Evolutionary conservation across 2,888 invertebrate species (phyloP).

Genomic region (Lasioglossum leucozonium): DNA sequence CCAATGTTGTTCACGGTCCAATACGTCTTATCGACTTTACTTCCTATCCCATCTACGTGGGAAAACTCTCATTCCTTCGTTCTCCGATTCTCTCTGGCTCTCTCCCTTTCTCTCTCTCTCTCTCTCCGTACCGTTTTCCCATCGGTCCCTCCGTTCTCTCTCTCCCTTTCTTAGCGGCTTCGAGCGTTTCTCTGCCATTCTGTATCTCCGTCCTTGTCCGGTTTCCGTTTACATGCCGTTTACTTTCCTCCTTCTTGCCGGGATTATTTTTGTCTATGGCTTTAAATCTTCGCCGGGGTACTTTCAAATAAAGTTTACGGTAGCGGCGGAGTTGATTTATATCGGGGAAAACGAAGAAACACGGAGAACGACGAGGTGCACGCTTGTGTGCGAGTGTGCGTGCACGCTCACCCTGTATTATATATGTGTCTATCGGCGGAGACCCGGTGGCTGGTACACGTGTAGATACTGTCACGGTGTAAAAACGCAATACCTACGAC

Average conservation of each 20-base stretch:
- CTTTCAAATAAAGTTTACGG: constrained; percentile 80
- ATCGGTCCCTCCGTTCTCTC: not conserved
- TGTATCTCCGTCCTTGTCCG: constrained; percentile 27
- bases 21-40: constrained; percentile 78
- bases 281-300: constrained; percentile 75
- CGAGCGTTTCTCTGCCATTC: constrained; percentile 12
- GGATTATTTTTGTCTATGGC: constrained; percentile 79
- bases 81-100: constrained; percentile 52
- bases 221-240: constrained; percentile 51
- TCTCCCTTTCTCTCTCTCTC: constrained; percentile 62
- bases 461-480: constrained; percentile 25
- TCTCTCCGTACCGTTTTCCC: constrained; percentile 31
- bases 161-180: not conserved
- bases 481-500: constrained; percentile 64
- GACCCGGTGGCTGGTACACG: not conserved
- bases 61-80: constrained; percentile 70
- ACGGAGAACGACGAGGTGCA: constrained; percentile 20
- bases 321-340: constrained; percentile 78
- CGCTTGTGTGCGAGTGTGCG: constrained; percentile 7
- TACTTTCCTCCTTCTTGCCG: constrained; percentile 52
- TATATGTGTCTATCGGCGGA: constrained; percentile 1
- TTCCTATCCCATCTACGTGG: constrained; percentile 75
- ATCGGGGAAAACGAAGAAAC: constrained; percentile 69
- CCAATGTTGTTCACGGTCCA: constrained; percentile 75
- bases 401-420: constrained; percentile 17